Evolutionary conservation across 2,888 invertebrate species (phyloP).

Genomic region (Allacma fusca): DNA sequence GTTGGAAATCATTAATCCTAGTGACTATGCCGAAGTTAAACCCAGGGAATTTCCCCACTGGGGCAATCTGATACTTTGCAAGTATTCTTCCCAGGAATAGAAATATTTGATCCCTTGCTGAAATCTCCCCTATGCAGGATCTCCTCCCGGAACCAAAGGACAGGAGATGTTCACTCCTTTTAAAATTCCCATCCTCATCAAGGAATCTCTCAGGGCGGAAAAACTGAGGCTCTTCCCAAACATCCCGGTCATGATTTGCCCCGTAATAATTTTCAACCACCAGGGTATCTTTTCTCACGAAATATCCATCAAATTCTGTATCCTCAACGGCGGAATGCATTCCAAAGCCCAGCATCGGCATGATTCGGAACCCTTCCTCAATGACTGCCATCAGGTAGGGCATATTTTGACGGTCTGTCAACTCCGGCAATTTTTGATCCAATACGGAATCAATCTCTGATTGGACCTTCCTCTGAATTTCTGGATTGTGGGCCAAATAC

Average conservation of each 20-base stretch:
- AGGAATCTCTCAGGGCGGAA: slow-evolving; percentile 75
- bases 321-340: slow-evolving; percentile 53
- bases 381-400: not conserved
- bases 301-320: slow-evolving; percentile 43
- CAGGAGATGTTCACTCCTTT: slow-evolving; percentile 45
- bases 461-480: not conserved
- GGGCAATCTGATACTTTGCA: too few relatives aligned
- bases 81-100: not conserved
- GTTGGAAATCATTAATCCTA: too few relatives aligned
- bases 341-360: not conserved
- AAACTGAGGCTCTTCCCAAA: slow-evolving; percentile 71
- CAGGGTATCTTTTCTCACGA: slow-evolving; percentile 65
- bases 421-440: not conserved
- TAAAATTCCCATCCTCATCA: slow-evolving; percentile 55
- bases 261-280: slow-evolving; percentile 69
- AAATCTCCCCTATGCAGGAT: not conserved
- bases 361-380: not conserved
- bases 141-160: slow-evolving; percentile 66
- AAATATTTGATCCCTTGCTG: not conserved
- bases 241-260: slow-evolving; percentile 69
- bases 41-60: too few relatives aligned
- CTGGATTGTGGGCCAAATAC: not conserved
- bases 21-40: too few relatives aligned
- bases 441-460: not conserved
- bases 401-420: not conserved